These are phyloP conservation scores for Agrilus planipennis DNA, from an alignment of 1,140 invertebrate species.

Conservation along the genomic window DNA sequence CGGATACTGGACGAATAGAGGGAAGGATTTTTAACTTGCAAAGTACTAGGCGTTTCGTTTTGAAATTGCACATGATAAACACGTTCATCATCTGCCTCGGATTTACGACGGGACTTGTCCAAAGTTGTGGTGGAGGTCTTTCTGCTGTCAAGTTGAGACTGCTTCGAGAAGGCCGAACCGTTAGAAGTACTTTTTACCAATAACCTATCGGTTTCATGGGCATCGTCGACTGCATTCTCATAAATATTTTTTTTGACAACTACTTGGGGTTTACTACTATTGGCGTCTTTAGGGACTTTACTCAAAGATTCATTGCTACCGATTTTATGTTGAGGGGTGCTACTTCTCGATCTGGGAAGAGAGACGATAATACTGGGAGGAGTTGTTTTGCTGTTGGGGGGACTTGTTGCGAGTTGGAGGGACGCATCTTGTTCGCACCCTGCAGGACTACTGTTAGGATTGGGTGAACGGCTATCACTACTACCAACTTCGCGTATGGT, in stretches of 20 bases:
- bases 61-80: constrained; percentile 49
- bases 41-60: constrained; percentile 27
- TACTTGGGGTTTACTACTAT: constrained; percentile 1
- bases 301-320: too few species aligned
- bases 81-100: constrained; percentile 26
- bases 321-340: too few species aligned
- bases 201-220: constrained; percentile 1
- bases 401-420: background rate
- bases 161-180: background rate
- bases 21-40: constrained; percentile 26
- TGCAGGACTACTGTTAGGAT: background rate
- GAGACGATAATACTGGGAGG: background rate
- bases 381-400: too few species aligned
- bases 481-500: background rate
- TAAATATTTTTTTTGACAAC: constrained; percentile 1
- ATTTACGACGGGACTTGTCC: constrained; percentile 5
- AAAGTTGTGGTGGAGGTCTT: background rate
- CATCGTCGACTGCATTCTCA: constrained; percentile 5
- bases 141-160: background rate
- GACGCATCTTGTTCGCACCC: constrained; percentile 1
- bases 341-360: background rate
- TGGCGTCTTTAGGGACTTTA: too few species aligned
- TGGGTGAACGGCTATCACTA: constrained; percentile 2
- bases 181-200: background rate
- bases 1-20: constrained; percentile 31